Conservation (phyloP, 2,888 invertebrate species). For the Eilema caniola region DNA sequence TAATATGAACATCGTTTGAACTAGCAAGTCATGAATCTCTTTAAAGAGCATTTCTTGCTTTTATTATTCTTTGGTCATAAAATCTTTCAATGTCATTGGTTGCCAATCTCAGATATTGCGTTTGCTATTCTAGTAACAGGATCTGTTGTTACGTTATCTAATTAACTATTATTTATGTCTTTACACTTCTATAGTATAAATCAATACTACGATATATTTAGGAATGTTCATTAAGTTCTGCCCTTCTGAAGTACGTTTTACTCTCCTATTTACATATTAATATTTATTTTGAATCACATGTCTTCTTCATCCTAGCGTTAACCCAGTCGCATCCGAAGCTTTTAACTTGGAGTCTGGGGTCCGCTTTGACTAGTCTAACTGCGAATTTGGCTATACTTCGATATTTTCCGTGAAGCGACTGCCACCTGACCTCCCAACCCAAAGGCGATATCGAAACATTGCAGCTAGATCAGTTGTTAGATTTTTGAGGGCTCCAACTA, state of each 20-base stretch:
- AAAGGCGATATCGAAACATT: too few species aligned
- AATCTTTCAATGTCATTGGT: slow-evolving; percentile 13
- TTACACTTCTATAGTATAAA: slow-evolving; percentile 7
- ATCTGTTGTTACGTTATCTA: slow-evolving; percentile 7
- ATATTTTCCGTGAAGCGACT: too few species aligned
- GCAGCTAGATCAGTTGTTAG: too few species aligned
- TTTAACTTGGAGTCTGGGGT: too few species aligned
- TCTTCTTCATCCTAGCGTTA: too few species aligned
- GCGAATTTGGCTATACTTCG: too few species aligned
- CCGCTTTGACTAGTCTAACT: too few species aligned
- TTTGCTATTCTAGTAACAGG: slow-evolving; percentile 12
- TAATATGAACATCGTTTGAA: slow-evolving; percentile 29
- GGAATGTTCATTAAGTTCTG: slow-evolving; percentile 5
- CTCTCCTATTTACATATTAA: not conserved
- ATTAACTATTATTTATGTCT: not conserved
- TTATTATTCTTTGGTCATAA: slow-evolving; percentile 17
- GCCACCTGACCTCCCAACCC: too few species aligned
- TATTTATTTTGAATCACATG: not conserved
- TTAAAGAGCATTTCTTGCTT: slow-evolving; percentile 18
- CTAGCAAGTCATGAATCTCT: slow-evolving; percentile 25
- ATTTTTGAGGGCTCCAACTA: too few species aligned
- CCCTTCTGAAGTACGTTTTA: not conserved
- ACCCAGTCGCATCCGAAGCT: too few species aligned
- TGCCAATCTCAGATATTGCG: not conserved
- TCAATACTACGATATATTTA: not conserved